A percentile compares a stretch with the other conserved stretches of the same genome.
Conservation (phyloP, 2,113 vertebrate species). For the Oreochromis tanganicae region DNA sequence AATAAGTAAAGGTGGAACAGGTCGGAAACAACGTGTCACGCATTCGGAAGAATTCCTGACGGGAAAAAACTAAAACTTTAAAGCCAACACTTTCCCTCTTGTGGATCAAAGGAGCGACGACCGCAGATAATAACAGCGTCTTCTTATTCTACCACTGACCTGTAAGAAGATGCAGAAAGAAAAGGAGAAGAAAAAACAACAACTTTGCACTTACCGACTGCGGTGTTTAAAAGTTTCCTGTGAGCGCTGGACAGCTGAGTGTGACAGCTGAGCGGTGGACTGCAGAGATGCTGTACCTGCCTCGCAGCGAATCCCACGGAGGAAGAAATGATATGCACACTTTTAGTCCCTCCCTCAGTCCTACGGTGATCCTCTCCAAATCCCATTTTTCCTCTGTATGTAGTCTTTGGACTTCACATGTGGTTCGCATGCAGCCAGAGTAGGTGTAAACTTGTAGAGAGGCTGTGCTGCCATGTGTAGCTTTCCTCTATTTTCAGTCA, state of each 20-base stretch:
- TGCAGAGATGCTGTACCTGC: constrained; percentile 71
- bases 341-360: constrained; percentile 81
- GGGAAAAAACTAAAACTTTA: constrained; percentile 38
- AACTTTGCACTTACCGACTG: constrained; percentile 60
- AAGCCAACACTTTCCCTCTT: background rate
- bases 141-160: background rate
- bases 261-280: constrained; percentile 57
- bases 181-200: background rate
- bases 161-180: background rate
- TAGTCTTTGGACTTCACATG: constrained; percentile 4
- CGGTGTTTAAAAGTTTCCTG: constrained; percentile 52
- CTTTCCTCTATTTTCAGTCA: background rate
- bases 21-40: background rate
- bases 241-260: constrained; percentile 36
- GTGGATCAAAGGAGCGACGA: background rate
- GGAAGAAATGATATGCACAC: constrained; percentile 81
- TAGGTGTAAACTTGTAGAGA: constrained; percentile 37
- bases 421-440: background rate
- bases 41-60: constrained; percentile 16
- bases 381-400: constrained; percentile 15
- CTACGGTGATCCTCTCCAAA: constrained; percentile 64
- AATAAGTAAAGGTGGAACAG: background rate
- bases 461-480: background rate
- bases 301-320: constrained; percentile 66
- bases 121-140: background rate